These are phyloP conservation scores for Sarcophaga peregrina DNA, from an alignment of 1,140 invertebrate species.

Conservation along the genomic window DNA sequence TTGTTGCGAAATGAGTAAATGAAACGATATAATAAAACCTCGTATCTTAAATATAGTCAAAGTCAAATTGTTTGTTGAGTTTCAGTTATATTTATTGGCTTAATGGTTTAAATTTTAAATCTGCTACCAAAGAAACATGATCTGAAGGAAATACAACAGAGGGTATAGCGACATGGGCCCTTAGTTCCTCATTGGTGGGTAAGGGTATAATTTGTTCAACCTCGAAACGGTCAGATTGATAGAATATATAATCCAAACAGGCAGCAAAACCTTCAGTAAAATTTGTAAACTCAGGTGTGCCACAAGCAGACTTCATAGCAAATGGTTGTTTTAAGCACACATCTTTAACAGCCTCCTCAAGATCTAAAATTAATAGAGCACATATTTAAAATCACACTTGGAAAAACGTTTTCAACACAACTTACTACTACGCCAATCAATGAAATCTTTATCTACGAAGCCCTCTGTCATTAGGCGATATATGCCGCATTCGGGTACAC, in stretches of 20 bases:
- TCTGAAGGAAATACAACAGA: slow-evolving; percentile 91
- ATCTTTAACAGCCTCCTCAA: slow-evolving; percentile 73
- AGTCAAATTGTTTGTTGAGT: background rate
- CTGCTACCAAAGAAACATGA: slow-evolving; percentile 88
- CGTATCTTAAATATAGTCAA: slow-evolving; percentile 6
- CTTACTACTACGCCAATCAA: slow-evolving; percentile 85
- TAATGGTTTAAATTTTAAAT: slow-evolving; percentile 71
- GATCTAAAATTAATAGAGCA: slow-evolving; percentile 69
- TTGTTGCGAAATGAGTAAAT: background rate
- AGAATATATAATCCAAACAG: slow-evolving; percentile 94
- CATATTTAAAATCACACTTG: background rate
- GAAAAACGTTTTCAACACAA: slow-evolving; percentile 46
- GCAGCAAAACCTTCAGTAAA: slow-evolving; percentile 84
- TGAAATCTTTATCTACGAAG: slow-evolving; percentile 71
- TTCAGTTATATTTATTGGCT: background rate
- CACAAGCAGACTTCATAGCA: slow-evolving; percentile 77
- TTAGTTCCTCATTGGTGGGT: slow-evolving; percentile 80
- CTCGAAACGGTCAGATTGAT: slow-evolving; percentile 74
- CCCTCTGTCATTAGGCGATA: slow-evolving; percentile 80
- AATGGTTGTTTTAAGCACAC: slow-evolving; percentile 74
- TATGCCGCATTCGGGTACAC: slow-evolving; percentile 82
- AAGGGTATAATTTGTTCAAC: slow-evolving; percentile 81
- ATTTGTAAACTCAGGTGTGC: slow-evolving; percentile 85
- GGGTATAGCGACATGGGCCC: slow-evolving; percentile 79
- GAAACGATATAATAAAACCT: slow-evolving; percentile 7